Conservation (phyloP, 2,113 vertebrate species). For the Mohoua ochrocephala region DNA sequence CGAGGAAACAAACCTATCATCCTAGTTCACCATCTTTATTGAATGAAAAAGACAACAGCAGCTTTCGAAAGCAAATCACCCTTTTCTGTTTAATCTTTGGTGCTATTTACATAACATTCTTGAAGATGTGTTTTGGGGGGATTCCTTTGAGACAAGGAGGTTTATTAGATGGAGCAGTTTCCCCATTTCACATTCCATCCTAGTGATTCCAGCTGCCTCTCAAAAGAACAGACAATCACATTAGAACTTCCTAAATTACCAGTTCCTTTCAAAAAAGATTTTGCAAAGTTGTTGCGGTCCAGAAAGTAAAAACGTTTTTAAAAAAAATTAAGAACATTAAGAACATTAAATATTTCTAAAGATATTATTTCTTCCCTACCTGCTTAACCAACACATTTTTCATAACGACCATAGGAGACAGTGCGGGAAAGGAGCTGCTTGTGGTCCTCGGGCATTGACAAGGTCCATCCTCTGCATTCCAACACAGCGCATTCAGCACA, state of each 20-base stretch:
- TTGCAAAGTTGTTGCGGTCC: no score
- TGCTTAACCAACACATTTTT: constrained; percentile 87
- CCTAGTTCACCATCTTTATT: neutral
- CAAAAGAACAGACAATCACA: neutral
- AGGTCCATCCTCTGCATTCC: constrained; percentile 51
- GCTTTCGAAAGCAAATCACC: neutral
- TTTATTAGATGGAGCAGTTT: neutral
- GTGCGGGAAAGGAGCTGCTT: constrained; percentile 68
- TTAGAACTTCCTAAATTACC: neutral
- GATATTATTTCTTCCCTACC: constrained; percentile 65
- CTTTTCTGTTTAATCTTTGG: neutral
- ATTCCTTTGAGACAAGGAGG: neutral
- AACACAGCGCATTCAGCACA: constrained; percentile 53
- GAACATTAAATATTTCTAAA: neutral
- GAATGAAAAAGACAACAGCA: neutral
- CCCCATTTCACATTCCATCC: neutral
- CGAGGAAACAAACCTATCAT: neutral
- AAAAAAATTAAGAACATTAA: neutral
- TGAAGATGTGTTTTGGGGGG: neutral
- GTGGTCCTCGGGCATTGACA: constrained; percentile 60
- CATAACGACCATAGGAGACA: constrained; percentile 87
- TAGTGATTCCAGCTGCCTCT: neutral
- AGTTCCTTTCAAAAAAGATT: no score
- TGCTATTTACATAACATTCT: neutral
- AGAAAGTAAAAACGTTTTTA: accelerated